Percentiles rank a stretch among this genome's conserved stretches.
Evolutionary conservation across 2,113 vertebrate genomes (phyloP).

Genomic region (Urocolius indicus): DNA sequence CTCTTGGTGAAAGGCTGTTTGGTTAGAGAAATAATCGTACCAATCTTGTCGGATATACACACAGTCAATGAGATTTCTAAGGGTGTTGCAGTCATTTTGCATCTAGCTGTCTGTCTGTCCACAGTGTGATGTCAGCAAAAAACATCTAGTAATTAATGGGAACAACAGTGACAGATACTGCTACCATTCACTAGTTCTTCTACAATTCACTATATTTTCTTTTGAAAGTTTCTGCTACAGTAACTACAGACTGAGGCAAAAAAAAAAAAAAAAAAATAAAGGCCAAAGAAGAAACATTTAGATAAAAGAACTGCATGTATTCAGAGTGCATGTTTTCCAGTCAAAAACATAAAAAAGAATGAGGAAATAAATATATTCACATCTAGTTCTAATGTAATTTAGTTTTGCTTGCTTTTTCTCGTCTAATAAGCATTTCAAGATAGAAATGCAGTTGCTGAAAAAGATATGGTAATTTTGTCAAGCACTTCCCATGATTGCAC

Average conservation of each 20-base stretch:
- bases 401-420: not conserved
- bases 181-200: not conserved
- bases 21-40: not conserved
- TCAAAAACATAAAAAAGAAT: not conserved
- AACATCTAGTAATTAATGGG: not conserved
- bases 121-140: not conserved
- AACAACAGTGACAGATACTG: not conserved
- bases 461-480: constrained; percentile 47
- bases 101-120: not conserved
- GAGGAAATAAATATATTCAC: not conserved
- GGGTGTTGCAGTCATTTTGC: not conserved
- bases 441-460: constrained; percentile 9
- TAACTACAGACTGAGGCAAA: not conserved
- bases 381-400: not conserved
- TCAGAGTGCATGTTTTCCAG: not conserved
- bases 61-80: not conserved
- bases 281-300: not conserved
- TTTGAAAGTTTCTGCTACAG: not conserved
- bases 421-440: constrained; percentile 1
- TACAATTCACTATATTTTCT: not conserved
- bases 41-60: not conserved
- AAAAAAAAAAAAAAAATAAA: not conserved
- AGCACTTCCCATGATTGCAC: constrained; percentile 23
- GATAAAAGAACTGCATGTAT: not conserved
- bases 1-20: not conserved